These are phyloP conservation scores for Exocentrus adspersus DNA, from an alignment of 2,888 invertebrate species.

Conservation along the genomic window DNA sequence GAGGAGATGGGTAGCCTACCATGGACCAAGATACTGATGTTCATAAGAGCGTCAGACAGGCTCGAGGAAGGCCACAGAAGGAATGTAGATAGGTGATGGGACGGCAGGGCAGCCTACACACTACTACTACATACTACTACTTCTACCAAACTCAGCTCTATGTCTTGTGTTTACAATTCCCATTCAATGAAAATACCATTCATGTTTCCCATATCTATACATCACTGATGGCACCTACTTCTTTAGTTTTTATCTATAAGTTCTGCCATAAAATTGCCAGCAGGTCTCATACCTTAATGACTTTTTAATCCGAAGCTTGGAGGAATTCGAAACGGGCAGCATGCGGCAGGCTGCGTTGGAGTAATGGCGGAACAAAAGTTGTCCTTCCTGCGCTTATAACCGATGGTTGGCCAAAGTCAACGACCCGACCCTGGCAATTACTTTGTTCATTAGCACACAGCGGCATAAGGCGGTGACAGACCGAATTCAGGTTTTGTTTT, in stretches of 20 bases:
- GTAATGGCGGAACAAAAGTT: constrained; percentile 25
- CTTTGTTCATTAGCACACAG: constrained; percentile 17
- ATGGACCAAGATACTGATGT: too few species aligned
- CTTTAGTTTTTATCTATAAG: neutral
- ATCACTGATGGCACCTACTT: too few species aligned
- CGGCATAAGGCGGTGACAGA: neutral
- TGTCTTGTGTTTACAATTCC: too few species aligned
- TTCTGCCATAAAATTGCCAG: neutral
- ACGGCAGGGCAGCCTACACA: too few species aligned
- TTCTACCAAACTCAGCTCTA: too few species aligned
- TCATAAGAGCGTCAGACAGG: too few species aligned
- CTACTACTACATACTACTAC: too few species aligned
- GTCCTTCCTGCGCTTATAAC: constrained; percentile 25
- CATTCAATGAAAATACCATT: too few species aligned
- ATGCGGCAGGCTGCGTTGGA: constrained; percentile 10
- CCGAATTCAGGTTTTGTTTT: neutral
- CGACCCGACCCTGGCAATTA: constrained; percentile 36
- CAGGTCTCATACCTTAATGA: neutral
- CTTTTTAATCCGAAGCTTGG: neutral
- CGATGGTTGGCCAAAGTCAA: constrained; percentile 36
- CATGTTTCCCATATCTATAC: too few species aligned
- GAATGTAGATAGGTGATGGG: too few species aligned
- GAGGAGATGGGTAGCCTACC: too few species aligned
- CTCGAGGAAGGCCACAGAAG: too few species aligned
- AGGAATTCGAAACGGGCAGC: neutral